These are phyloP conservation scores for Lasioglossum baleicum DNA, from an alignment of 1,140 invertebrate genomes.

Conservation along the genomic window DNA sequence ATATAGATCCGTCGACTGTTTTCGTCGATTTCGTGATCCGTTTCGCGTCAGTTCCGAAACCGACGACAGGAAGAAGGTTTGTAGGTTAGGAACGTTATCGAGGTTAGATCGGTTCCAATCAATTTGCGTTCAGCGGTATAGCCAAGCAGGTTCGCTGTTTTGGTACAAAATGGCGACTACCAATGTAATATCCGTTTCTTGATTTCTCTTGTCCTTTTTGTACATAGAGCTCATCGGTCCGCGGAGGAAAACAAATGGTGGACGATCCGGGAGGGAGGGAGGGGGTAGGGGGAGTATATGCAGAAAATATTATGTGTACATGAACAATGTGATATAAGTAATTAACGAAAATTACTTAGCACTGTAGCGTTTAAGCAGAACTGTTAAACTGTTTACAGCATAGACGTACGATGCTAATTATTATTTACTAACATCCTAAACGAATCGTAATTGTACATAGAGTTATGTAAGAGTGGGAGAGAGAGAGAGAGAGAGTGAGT, in stretches of 20 bases:
- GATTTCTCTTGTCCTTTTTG: conserved; percentile 5
- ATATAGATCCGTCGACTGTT: background rate
- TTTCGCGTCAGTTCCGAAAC: no score
- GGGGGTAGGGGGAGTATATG: conserved; percentile 21
- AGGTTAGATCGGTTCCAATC: no score
- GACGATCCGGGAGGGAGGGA: conserved; percentile 5
- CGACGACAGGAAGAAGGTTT: no score
- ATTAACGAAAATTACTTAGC: conserved; percentile 77
- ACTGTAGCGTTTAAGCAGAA: conserved; percentile 72
- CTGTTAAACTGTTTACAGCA: conserved; percentile 74
- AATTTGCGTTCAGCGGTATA: background rate
- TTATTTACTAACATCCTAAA: conserved; percentile 73
- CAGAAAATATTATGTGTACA: conserved; percentile 64
- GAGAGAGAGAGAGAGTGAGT: conserved; percentile 42
- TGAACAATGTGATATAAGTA: conserved; percentile 79
- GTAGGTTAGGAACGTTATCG: no score
- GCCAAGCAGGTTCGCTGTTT: conserved; percentile 2
- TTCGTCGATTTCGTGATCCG: background rate
- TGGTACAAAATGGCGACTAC: background rate
- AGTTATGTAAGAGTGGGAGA: conserved; percentile 53
- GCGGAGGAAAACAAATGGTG: background rate
- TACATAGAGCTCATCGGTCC: conserved; percentile 32
- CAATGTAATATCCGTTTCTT: background rate
- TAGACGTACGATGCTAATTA: conserved; percentile 73
- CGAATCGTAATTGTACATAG: conserved; percentile 76